Conservation (phyloP, 2,888 invertebrate species). For the Limnephilus auricula region DNA sequence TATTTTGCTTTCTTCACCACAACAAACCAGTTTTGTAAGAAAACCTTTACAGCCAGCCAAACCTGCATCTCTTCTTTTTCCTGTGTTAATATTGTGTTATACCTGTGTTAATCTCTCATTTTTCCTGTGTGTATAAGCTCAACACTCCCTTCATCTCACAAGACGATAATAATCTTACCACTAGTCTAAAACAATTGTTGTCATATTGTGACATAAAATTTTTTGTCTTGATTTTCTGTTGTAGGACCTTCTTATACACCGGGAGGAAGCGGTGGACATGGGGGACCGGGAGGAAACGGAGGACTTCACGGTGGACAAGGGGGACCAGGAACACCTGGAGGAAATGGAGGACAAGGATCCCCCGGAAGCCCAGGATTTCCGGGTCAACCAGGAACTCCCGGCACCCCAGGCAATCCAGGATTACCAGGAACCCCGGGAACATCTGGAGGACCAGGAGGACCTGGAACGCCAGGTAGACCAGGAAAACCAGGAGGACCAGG, state of each 20-base stretch:
- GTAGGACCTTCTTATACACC: conserved; percentile 34
- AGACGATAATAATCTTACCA: neutral
- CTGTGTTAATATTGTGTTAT: no score
- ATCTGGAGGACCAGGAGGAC: conserved; percentile 55
- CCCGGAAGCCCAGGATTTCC: conserved; percentile 66
- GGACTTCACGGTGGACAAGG: conserved; percentile 39
- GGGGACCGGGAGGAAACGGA: conserved; percentile 10
- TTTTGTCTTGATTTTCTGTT: neutral
- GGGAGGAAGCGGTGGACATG: conserved; percentile 49
- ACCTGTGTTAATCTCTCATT: no score
- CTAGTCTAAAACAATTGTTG: neutral
- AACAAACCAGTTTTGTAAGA: neutral
- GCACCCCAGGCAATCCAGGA: conserved; percentile 64
- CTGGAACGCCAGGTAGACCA: conserved; percentile 52
- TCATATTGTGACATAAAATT: neutral
- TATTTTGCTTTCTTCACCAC: neutral
- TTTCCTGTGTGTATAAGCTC: neutral
- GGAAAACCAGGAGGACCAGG: conserved; percentile 64
- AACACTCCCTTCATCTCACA: neutral
- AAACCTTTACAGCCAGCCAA: neutral
- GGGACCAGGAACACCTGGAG: conserved; percentile 66
- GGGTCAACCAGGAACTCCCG: conserved; percentile 53
- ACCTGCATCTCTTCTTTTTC: neutral
- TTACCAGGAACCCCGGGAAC: conserved; percentile 67
- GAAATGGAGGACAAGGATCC: conserved; percentile 62